phyloP scores from a whole-genome alignment of 2,113 vertebrate genomes.

The Tetraodon nigroviridis region DNA sequence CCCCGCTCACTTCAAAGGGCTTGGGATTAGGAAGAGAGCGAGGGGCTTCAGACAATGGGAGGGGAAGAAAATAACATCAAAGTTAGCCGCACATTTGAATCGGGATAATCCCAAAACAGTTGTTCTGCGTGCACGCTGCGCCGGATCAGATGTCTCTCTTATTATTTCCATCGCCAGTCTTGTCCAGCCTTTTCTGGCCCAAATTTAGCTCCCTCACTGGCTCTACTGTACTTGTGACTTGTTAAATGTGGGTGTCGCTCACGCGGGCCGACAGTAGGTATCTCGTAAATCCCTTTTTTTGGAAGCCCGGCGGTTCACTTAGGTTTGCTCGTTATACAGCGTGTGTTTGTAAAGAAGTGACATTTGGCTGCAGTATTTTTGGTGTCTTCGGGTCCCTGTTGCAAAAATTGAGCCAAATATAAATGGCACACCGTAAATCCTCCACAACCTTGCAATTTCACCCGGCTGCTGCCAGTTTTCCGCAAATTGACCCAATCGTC shows the following conservation, averaged over 20 bases:
- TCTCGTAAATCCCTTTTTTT: conserved; percentile 59
- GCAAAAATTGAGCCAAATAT: too few species aligned
- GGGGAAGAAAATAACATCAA: conserved; percentile 75
- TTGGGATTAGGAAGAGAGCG: conserved; percentile 68
- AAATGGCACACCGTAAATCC: too few species aligned
- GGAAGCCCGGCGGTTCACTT: conserved; percentile 45
- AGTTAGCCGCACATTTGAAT: conserved; percentile 69
- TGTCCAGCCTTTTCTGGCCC: conserved; percentile 51
- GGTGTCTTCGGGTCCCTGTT: too few species aligned
- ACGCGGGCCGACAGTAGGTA: conserved; percentile 38
- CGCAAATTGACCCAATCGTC: too few species aligned
- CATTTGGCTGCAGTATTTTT: too few species aligned
- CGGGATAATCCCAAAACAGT: conserved; percentile 75
- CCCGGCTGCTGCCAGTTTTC: too few species aligned
- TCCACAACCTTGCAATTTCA: too few species aligned
- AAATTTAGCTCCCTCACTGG: conserved; percentile 53
- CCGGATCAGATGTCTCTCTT: conserved; percentile 64
- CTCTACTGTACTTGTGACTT: conserved; percentile 54
- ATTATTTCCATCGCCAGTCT: conserved; percentile 9
- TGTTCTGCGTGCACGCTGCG: conserved; percentile 66
- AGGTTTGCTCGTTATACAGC: conserved; percentile 52
- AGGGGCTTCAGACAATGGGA: conserved; percentile 70
- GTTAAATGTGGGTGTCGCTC: conserved; percentile 59
- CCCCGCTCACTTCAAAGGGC: conserved; percentile 74
- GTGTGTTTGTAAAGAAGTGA: conserved; percentile 25